A percentile compares a stretch with the other conserved stretches of the same genome.
Evolutionary conservation across 2,888 invertebrate species (phyloP).

Genomic region (Watsonalla cultraria): DNA sequence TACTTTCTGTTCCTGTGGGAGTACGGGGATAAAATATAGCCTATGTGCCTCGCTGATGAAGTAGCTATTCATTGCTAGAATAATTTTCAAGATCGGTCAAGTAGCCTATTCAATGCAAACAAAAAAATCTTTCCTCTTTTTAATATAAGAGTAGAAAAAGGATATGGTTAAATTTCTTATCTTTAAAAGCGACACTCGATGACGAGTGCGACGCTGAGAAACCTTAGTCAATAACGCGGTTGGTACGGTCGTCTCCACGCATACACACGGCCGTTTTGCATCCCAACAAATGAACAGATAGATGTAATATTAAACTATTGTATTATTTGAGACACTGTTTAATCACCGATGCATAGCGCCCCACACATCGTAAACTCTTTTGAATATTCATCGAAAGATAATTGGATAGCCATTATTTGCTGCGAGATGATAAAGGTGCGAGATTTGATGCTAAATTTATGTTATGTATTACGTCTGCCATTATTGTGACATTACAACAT

Average conservation of each 20-base stretch:
- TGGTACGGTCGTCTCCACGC: conserved; percentile 38
- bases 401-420: conserved; percentile 51
- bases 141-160: no score
- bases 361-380: conserved; percentile 28
- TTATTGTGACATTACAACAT: conserved; percentile 12
- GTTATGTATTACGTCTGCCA: conserved; percentile 6
- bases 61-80: no score
- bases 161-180: no score
- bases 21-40: no score
- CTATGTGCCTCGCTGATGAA: no score
- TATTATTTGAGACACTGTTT: conserved; percentile 31
- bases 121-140: no score
- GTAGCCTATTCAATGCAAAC: no score
- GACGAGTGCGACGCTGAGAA: no score
- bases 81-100: no score
- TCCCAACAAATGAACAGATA: conserved; percentile 21
- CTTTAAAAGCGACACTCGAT: no score
- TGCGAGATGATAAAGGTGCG: conserved; percentile 37
- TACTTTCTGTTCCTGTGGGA: no score
- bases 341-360: conserved; percentile 28
- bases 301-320: conserved; percentile 17
- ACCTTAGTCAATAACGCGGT: no score
- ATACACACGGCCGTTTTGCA: conserved; percentile 44
- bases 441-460: conserved; percentile 14
- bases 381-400: conserved; percentile 54